phyloP scores from a whole-genome alignment of 2,797 vertebrate species.

The Erethizon dorsatum region DNA sequence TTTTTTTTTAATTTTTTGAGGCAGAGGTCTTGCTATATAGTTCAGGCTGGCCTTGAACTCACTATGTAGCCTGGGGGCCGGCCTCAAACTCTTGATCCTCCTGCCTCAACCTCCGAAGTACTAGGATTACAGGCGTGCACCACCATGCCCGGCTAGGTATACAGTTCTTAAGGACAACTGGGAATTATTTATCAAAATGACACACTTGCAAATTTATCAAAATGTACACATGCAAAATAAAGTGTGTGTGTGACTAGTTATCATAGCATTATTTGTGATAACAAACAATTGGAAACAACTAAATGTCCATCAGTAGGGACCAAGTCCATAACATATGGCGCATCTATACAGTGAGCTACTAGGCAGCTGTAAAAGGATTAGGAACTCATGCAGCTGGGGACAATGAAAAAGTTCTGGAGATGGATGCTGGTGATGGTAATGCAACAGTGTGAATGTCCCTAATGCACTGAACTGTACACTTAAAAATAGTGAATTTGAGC shows the following conservation, averaged over 20 bases:
- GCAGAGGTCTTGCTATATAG: neutral
- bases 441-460: neutral
- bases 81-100: neutral
- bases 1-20: neutral
- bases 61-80: no score
- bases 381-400: neutral
- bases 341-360: neutral
- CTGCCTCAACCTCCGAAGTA: neutral
- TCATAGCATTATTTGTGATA: neutral
- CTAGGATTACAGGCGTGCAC: neutral
- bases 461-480: neutral
- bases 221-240: neutral
- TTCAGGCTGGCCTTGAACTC: neutral
- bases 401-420: neutral
- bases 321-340: neutral
- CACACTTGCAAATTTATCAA: neutral
- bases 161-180: neutral
- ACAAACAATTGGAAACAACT: neutral
- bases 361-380: neutral
- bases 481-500: neutral
- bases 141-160: neutral
- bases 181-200: slow-evolving; percentile 19
- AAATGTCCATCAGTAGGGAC: neutral
- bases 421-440: neutral
- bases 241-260: neutral